phyloP scores from a whole-genome alignment of 2,888 invertebrate species.

The Drosophila formosana region DNA sequence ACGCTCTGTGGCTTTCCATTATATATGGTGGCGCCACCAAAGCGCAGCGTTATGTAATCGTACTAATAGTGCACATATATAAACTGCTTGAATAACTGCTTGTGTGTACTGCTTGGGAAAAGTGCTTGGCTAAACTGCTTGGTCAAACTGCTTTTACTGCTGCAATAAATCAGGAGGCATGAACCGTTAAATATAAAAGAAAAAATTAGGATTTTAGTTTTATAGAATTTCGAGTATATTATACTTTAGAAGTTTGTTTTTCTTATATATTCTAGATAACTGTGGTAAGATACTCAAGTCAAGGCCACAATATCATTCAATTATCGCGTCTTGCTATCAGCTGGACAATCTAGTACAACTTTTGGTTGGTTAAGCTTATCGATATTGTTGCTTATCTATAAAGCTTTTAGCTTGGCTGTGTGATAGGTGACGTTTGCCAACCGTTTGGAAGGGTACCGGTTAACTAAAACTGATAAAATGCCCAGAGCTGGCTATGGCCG shows the following conservation, averaged over 20 bases:
- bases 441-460: constrained; percentile 61
- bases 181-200: no score
- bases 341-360: constrained; percentile 26
- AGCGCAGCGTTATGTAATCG: no score
- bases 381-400: constrained; percentile 34
- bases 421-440: constrained; percentile 63
- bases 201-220: background rate
- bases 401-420: constrained; percentile 47
- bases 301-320: constrained; percentile 26
- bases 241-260: background rate
- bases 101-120: no score
- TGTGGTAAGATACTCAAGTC: constrained; percentile 12
- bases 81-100: no score
- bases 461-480: constrained; percentile 57
- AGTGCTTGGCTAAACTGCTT: no score
- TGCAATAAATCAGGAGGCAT: no score
- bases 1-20: no score
- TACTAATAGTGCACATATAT: no score
- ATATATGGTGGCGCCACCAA: no score
- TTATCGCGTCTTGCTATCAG: constrained; percentile 25
- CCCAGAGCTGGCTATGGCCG: constrained; percentile 27
- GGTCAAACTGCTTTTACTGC: no score
- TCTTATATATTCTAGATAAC: background rate
- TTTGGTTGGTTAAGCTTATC: constrained; percentile 40
- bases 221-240: background rate